Evolutionary conservation across 1,140 invertebrate species (phyloP).

Genomic region (Aphaenogaster floridana): DNA sequence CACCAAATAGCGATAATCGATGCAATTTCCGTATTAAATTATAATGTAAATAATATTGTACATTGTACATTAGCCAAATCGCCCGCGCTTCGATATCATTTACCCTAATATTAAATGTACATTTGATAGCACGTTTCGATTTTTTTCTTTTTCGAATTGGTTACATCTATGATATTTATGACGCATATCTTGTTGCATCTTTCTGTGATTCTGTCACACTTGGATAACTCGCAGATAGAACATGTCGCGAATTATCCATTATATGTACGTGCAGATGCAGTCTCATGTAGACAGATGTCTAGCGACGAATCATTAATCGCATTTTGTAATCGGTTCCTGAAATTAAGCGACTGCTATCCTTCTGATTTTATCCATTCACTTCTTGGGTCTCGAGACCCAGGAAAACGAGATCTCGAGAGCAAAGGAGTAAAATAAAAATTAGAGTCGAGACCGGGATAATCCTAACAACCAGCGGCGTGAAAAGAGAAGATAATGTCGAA

Average conservation of each 20-base stretch:
- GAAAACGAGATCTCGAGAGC: neutral
- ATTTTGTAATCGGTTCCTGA: constrained; percentile 55
- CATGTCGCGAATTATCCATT: neutral
- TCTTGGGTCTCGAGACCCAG: no score
- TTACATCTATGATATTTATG: neutral
- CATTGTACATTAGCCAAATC: neutral
- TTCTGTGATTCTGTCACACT: neutral
- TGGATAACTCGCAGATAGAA: constrained; percentile 18
- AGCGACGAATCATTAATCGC: constrained; percentile 59
- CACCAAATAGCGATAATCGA: constrained; percentile 42
- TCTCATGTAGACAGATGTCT: constrained; percentile 10
- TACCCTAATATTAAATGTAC: neutral
- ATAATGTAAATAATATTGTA: constrained; percentile 12
- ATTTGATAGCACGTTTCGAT: neutral
- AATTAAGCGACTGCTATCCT: constrained; percentile 67
- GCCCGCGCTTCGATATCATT: neutral
- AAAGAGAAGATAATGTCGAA: neutral
- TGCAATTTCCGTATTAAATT: neutral
- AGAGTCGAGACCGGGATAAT: neutral
- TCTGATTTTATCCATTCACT: constrained; percentile 23
- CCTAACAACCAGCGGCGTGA: neutral
- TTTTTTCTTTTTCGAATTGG: neutral
- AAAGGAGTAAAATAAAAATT: constrained; percentile 3
- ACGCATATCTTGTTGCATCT: no score
- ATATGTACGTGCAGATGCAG: neutral